phyloP scores from a whole-genome alignment of 1,140 invertebrate genomes.

The Vanessa tameamea region DNA sequence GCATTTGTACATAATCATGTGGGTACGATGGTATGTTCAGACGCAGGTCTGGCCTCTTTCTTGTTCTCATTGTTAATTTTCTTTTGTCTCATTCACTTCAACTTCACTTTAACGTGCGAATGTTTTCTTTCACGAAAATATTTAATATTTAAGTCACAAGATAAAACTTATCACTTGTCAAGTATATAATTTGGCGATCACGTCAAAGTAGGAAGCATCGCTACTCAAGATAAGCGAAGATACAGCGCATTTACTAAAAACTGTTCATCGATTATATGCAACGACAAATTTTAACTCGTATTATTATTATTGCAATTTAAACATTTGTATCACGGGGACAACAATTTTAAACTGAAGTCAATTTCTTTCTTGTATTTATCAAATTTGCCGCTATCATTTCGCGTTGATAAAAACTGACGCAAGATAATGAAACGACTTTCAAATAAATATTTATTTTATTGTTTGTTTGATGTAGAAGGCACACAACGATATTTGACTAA shows the following conservation, averaged over 20 bases:
- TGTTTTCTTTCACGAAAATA: slow-evolving; percentile 25
- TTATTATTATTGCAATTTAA: neutral
- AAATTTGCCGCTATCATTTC: slow-evolving; percentile 50
- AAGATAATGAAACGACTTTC: slow-evolving; percentile 31
- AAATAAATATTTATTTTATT: slow-evolving; percentile 20
- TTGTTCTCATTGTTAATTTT: slow-evolving; percentile 47
- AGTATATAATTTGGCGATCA: slow-evolving; percentile 36
- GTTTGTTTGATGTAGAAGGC: slow-evolving; percentile 6
- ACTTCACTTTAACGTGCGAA: slow-evolving; percentile 8
- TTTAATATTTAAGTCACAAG: slow-evolving; percentile 35
- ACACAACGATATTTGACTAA: slow-evolving; percentile 1
- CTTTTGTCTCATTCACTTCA: slow-evolving; percentile 1
- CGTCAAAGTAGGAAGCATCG: slow-evolving; percentile 17
- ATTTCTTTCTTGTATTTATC: slow-evolving; percentile 51
- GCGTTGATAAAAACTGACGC: slow-evolving; percentile 44
- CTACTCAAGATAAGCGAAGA: slow-evolving; percentile 32
- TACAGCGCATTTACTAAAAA: no score
- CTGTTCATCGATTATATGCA: no score
- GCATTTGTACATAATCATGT: slow-evolving; percentile 71
- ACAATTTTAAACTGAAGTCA: slow-evolving; percentile 39
- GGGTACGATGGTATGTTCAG: slow-evolving; percentile 67
- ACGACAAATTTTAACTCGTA: slow-evolving; percentile 1
- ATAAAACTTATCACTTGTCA: slow-evolving; percentile 45
- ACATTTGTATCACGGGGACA: slow-evolving; percentile 19
- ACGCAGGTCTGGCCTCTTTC: slow-evolving; percentile 68